Base-by-base conservation (phyloP, 2,113 vertebrate species). In the Sander lucioperca region DNA sequence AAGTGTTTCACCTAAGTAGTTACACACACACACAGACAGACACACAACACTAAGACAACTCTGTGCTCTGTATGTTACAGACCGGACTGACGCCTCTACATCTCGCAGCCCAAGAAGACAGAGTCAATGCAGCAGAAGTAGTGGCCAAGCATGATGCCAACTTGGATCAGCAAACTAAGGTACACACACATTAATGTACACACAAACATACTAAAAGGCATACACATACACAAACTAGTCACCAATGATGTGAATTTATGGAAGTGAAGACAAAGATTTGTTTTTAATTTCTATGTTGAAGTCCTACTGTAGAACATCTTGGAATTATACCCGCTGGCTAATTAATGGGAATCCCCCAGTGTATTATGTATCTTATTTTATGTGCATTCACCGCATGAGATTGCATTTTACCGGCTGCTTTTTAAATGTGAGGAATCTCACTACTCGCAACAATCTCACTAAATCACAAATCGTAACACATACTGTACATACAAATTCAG, bases 131-230 rank as follows among this genome's bases (percentile, higher is more conserved):
- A 59, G 97, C 97, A 0, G 97, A 98, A 58, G 96, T 97, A 30
- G 95, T 99, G 68, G 94, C 95, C 56, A 98, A 97, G 82, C 94
- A 97, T 0, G 96, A 96, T 11, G 97, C 97, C 18, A 97, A 97
- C 85, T 85, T 96, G 82, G 98, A 99, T 82, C 97, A 98, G 63
- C 97, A 96, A 89, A 99, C 98, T 8, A 99, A 99, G 96, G 98
- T 98, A 27, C 18, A 53, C 43, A 23, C 61, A 48, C 5, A 36
- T 25, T 0, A 6, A 77, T 25, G 2, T 21, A 19, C 16, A 45
- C 5, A 72, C 25, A 67, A 9, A 70, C n/a, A 47, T 53, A 62
- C 13, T 13, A 61, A 18, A 12, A 77, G 48, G 5, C 19, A 62
- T 25, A 30, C 13, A 45, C 59, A 81, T 30, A 36, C 21, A 58